Percentiles rank a stretch among this genome's conserved stretches.
phyloP scores from a whole-genome alignment of 1,140 invertebrate genomes.

The Gryllus bimaculatus region DNA sequence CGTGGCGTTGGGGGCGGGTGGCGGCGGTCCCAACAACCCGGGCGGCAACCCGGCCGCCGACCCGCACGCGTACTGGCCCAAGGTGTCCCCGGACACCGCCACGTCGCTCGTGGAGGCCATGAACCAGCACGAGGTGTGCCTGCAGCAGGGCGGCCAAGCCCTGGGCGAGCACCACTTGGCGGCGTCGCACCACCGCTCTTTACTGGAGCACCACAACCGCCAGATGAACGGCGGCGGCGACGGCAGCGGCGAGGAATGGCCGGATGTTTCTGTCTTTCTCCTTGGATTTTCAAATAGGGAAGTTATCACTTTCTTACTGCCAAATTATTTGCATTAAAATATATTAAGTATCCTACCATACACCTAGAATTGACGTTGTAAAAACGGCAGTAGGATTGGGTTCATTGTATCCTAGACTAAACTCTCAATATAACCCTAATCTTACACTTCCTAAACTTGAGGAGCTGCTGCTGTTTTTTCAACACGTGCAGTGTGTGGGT shows the following conservation, averaged over 20 bases:
- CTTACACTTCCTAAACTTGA: too few relatives aligned
- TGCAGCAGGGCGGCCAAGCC: slow-evolving; percentile 25
- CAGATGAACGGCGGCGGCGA: slow-evolving; percentile 33
- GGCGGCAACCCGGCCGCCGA: slow-evolving; percentile 10
- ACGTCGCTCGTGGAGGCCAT: slow-evolving; percentile 31
- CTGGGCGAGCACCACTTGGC: slow-evolving; percentile 24
- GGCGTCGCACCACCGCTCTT: slow-evolving; percentile 15
- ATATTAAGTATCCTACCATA: too few relatives aligned
- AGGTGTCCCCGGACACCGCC: slow-evolving; percentile 40
- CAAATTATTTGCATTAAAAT: too few relatives aligned
- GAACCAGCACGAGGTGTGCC: slow-evolving; percentile 38
- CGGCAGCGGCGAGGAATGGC: neutral
- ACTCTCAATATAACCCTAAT: too few relatives aligned
- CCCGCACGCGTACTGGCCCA: slow-evolving; percentile 43
- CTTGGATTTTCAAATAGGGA: too few relatives aligned
- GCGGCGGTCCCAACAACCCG: slow-evolving; percentile 45
- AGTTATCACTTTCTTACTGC: too few relatives aligned
- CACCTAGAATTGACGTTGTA: too few relatives aligned
- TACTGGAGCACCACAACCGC: slow-evolving; percentile 20
- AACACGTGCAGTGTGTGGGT: too few relatives aligned
- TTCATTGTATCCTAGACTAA: too few relatives aligned
- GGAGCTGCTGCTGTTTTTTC: too few relatives aligned
- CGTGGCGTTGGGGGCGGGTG: slow-evolving; percentile 37
- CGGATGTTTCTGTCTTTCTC: too few relatives aligned
- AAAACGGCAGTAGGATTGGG: too few relatives aligned